phyloP scores from a whole-genome alignment of 1,140 invertebrate genomes.

The Neocloeon triangulifer region DNA sequence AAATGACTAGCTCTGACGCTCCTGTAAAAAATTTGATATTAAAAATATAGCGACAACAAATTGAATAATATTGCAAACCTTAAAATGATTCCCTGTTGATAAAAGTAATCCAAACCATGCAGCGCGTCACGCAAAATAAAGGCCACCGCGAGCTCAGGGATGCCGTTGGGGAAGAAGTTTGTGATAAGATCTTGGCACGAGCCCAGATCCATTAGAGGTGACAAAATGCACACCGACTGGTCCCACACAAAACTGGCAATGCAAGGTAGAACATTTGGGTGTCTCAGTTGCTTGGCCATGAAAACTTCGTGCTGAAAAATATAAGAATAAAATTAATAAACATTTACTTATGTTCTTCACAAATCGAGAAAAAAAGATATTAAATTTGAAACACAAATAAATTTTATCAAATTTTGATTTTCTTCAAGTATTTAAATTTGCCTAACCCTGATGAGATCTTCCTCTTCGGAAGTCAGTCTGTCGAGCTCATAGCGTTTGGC shows the following conservation, averaged over 20 bases:
- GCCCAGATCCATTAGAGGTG: conserved; percentile 56
- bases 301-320: conserved; percentile 31
- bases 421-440: no score
- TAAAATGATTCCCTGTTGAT: conserved; percentile 64
- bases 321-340: conserved; percentile 6
- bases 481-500: no score
- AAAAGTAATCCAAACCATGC: conserved; percentile 58
- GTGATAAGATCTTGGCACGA: conserved; percentile 57
- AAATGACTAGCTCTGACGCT: conserved; percentile 67
- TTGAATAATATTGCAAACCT: conserved; percentile 23
- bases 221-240: conserved; percentile 50
- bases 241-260: conserved; percentile 47
- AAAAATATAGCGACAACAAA: neutral
- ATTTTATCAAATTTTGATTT: no score
- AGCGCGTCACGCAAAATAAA: conserved; percentile 59
- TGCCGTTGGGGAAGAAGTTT: conserved; percentile 48
- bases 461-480: no score
- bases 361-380: no score
- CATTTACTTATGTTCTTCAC: no score
- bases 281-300: conserved; percentile 44
- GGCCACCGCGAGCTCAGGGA: conserved; percentile 59
- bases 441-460: no score
- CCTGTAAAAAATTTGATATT: conserved; percentile 23
- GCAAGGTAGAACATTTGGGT: conserved; percentile 51
- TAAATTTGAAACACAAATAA: no score